phyloP scores from a whole-genome alignment of 2,888 invertebrate species.

The Philereme vetulata region DNA sequence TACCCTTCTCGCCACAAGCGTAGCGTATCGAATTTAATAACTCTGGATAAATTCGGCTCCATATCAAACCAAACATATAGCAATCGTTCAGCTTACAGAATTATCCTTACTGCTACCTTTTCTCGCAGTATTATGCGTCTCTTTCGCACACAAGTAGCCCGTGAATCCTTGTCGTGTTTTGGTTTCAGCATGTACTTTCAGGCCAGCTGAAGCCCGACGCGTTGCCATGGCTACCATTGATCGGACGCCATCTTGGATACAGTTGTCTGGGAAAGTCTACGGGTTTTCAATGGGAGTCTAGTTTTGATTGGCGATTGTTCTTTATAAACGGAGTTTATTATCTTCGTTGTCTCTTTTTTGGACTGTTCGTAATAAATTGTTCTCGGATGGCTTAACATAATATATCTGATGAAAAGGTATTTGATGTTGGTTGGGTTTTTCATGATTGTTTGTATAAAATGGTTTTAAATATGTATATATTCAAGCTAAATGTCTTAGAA shows the following conservation, averaged over 20 bases:
- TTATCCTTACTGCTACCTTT: constrained; percentile 17
- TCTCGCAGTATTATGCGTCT: constrained; percentile 19
- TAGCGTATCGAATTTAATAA: constrained; percentile 11
- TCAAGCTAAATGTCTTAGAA: too few relatives aligned
- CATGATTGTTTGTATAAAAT: too few relatives aligned
- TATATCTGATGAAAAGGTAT: not conserved
- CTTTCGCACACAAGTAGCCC: constrained; percentile 29
- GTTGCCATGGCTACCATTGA: constrained; percentile 78
- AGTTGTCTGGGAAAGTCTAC: constrained; percentile 65
- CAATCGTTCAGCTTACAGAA: constrained; percentile 6
- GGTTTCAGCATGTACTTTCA: constrained; percentile 32
- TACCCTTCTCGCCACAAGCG: constrained; percentile 3
- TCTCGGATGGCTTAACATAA: not conserved
- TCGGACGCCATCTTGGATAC: constrained; percentile 77
- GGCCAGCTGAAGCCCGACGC: constrained; percentile 65
- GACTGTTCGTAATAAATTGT: not conserved
- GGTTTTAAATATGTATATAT: too few relatives aligned
- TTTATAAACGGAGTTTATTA: constrained; percentile 7
- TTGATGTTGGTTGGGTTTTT: too few relatives aligned
- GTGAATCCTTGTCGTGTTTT: constrained; percentile 34
- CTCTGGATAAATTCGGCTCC: constrained; percentile 11
- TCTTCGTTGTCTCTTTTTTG: not conserved
- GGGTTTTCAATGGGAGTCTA: constrained; percentile 40
- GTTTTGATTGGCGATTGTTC: constrained; percentile 22
- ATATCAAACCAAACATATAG: constrained; percentile 5